A percentile compares a stretch with the other conserved stretches of the same genome.
Evolutionary conservation across 2,113 vertebrate genomes (phyloP).

Genomic region (Lepisosteus oculatus): DNA sequence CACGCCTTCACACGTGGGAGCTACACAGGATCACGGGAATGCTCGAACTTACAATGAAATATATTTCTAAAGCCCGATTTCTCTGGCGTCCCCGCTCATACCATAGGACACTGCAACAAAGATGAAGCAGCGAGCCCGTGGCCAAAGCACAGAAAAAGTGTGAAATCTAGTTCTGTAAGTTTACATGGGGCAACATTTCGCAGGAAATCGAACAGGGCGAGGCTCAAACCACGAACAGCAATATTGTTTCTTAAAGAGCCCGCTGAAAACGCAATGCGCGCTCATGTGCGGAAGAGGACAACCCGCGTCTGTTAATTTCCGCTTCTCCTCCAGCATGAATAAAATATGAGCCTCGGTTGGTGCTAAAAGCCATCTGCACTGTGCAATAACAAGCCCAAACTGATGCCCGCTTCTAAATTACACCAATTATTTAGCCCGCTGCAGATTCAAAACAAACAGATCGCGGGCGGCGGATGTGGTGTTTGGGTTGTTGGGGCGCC

Average conservation of each 20-base stretch:
- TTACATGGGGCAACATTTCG: too few relatives aligned
- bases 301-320: not conserved
- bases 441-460: slow-evolving; percentile 6
- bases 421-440: slow-evolving; percentile 5
- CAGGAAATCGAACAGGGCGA: too few relatives aligned
- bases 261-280: not conserved
- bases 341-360: slow-evolving; percentile 5
- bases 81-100: too few relatives aligned
- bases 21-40: too few relatives aligned
- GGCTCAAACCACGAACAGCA: too few relatives aligned
- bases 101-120: too few relatives aligned
- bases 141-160: too few relatives aligned
- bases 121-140: too few relatives aligned
- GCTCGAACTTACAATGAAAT: too few relatives aligned
- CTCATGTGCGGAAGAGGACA: not conserved
- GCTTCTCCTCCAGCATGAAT: not conserved
- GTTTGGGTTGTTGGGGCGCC: not conserved
- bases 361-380: slow-evolving; percentile 4
- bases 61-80: too few relatives aligned
- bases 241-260: not conserved
- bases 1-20: too few relatives aligned
- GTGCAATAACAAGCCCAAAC: not conserved
- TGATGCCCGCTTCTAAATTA: not conserved
- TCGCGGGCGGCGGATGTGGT: not conserved
- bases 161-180: too few relatives aligned